Conservation (phyloP, 2,113 vertebrate species). For the Damaliscus lunatus region DNA sequence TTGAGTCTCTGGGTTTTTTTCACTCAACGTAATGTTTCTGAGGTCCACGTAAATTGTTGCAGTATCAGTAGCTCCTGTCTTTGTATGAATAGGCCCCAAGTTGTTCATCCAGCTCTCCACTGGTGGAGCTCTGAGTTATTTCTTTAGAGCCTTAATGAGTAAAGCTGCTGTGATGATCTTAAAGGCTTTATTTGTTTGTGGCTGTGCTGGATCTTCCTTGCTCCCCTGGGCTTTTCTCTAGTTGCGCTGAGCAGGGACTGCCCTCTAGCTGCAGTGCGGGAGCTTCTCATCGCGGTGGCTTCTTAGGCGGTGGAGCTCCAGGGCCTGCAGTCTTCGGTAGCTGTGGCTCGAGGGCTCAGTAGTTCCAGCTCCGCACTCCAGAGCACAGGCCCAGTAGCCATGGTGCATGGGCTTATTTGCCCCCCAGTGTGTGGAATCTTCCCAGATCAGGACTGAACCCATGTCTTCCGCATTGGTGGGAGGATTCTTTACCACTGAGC, state of each 20-base stretch:
- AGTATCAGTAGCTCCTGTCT: neutral
- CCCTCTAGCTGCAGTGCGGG: rapidly evolving
- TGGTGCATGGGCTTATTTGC: neutral
- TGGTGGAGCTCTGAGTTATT: neutral
- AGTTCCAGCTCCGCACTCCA: neutral
- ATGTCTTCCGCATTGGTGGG: rapidly evolving
- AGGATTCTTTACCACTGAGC: neutral
- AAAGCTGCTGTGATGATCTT: neutral
- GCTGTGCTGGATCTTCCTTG: neutral
- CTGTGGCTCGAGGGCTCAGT: neutral
- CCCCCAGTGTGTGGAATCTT: neutral
- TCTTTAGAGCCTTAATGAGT: neutral
- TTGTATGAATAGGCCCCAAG: neutral
- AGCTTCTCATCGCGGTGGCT: neutral
- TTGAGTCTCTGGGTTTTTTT: neutral
- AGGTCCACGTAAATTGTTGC: neutral
- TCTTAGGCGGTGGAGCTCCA: neutral
- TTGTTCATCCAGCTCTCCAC: neutral
- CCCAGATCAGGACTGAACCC: neutral
- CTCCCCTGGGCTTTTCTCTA: neutral
- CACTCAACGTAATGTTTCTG: neutral
- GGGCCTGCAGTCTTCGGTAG: rapidly evolving
- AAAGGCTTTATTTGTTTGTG: neutral
- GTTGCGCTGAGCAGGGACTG: rapidly evolving
- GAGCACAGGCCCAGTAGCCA: neutral